phyloP scores from a whole-genome alignment of 2,113 vertebrate genomes.

The Ochotona curzoniae region DNA sequence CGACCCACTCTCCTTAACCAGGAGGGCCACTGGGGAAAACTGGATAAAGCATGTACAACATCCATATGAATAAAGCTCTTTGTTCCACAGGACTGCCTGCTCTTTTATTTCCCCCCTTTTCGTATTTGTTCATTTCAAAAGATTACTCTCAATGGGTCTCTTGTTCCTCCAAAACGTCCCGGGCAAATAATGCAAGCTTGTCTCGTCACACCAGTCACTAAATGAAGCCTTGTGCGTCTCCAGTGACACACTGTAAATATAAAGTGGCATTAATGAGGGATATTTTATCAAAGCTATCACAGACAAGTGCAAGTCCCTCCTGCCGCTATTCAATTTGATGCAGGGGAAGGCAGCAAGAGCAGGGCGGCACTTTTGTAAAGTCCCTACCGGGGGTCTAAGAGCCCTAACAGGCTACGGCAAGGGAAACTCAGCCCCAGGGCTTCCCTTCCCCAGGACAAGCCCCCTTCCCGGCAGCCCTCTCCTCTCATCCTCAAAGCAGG shows the following conservation, averaged over 20 bases:
- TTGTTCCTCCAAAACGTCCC: conserved; percentile 86
- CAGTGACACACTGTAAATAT: conserved; percentile 80
- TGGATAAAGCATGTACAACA: conserved; percentile 73
- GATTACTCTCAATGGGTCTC: conserved; percentile 87
- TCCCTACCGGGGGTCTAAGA: conserved; percentile 7
- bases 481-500: conserved; percentile 12
- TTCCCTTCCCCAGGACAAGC: neutral
- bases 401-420: neutral
- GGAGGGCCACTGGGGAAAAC: conserved; percentile 78
- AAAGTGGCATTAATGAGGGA: conserved; percentile 81
- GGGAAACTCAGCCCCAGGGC: neutral
- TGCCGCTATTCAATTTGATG: conserved; percentile 71
- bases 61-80: conserved; percentile 87
- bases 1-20: conserved; percentile 43
- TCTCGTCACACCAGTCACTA: conserved; percentile 73
- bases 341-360: conserved; percentile 65
- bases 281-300: conserved; percentile 75
- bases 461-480: conserved; percentile 26
- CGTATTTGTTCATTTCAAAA: conserved; percentile 81
- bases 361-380: conserved; percentile 66
- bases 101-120: conserved; percentile 80
- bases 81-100: conserved; percentile 85
- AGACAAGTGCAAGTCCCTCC: conserved; percentile 77
- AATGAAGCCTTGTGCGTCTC: conserved; percentile 83
- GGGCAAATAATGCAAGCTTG: conserved; percentile 78